These are phyloP conservation scores for Hedya salicella DNA, from an alignment of 2,888 invertebrate genomes.

Conservation along the genomic window DNA sequence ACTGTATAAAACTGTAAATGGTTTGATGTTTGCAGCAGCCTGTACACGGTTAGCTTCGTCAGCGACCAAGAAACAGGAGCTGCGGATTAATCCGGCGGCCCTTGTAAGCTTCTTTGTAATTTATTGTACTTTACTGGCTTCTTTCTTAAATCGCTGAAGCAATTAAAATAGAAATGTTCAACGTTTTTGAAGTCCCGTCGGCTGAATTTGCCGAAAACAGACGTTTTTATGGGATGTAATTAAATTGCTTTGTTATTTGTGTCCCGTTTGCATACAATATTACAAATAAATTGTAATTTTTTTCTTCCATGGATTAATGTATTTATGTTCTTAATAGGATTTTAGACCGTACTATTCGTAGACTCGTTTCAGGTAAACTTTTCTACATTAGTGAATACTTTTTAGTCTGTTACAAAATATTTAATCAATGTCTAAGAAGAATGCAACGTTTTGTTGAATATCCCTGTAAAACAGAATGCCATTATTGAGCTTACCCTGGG, in stretches of 20 bases:
- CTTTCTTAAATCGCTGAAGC: constrained; percentile 23
- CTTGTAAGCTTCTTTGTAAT: constrained; percentile 64
- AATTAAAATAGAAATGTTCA: constrained; percentile 24
- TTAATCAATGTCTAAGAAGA: too few relatives aligned
- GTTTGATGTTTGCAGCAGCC: constrained; percentile 60
- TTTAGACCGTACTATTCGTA: not conserved
- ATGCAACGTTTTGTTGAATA: too few relatives aligned
- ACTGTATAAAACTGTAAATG: constrained; percentile 24
- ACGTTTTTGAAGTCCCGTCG: constrained; percentile 1
- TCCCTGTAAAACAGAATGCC: too few relatives aligned
- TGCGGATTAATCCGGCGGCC: constrained; percentile 74
- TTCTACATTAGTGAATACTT: not conserved
- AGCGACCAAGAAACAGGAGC: constrained; percentile 79
- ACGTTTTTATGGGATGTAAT: not conserved
- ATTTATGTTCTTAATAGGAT: not conserved
- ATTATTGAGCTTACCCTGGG: too few relatives aligned
- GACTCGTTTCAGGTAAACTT: not conserved
- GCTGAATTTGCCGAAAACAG: not conserved
- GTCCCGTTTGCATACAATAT: not conserved
- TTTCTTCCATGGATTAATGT: too few relatives aligned
- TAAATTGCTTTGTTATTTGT: not conserved
- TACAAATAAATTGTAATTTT: not conserved
- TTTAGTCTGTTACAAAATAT: too few relatives aligned
- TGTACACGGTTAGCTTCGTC: constrained; percentile 80
- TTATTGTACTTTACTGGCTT: constrained; percentile 32